Evolutionary conservation across 1,140 invertebrate species (phyloP).

Genomic region (Aporrectodea caliginosa): DNA sequence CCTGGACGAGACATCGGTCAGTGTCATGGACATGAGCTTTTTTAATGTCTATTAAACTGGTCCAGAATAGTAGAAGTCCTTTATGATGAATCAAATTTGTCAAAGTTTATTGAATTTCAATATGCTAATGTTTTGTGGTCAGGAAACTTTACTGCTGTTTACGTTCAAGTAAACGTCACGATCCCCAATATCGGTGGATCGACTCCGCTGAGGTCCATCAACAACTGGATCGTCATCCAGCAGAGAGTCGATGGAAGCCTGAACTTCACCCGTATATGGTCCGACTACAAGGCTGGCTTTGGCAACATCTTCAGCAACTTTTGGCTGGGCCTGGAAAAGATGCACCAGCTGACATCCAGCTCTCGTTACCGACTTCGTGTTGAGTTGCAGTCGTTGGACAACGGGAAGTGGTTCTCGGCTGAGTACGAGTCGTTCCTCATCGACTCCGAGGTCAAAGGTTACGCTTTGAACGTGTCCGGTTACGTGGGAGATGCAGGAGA

Average conservation of each 20-base stretch:
- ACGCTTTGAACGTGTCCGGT: not conserved
- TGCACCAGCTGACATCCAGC: not conserved
- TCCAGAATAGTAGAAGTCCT: too few relatives aligned
- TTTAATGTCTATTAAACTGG: too few relatives aligned
- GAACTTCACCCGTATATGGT: not conserved
- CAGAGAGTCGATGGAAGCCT: not conserved
- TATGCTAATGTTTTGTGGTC: too few relatives aligned
- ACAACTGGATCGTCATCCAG: slow-evolving; percentile 10
- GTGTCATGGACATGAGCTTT: too few relatives aligned
- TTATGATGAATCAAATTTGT: too few relatives aligned
- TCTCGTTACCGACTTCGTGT: not conserved
- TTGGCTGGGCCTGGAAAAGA: slow-evolving; percentile 7
- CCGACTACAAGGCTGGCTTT: slow-evolving; percentile 6
- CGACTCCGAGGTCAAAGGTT: not conserved
- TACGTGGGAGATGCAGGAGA: not conserved
- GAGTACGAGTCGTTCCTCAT: not conserved
- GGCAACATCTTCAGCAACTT: slow-evolving; percentile 7
- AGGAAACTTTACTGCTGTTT: not conserved
- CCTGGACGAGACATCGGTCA: too few relatives aligned
- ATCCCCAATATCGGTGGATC: not conserved
- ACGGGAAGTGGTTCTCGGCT: not conserved
- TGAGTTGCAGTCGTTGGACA: not conserved
- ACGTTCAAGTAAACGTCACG: not conserved
- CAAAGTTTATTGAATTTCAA: too few relatives aligned
- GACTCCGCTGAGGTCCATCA: not conserved